Percentiles rank a stretch among this genome's conserved stretches.
Conservation (phyloP, 35 echinoderm and acorn worm genomes). For the Holothuria glaberrima region DNA sequence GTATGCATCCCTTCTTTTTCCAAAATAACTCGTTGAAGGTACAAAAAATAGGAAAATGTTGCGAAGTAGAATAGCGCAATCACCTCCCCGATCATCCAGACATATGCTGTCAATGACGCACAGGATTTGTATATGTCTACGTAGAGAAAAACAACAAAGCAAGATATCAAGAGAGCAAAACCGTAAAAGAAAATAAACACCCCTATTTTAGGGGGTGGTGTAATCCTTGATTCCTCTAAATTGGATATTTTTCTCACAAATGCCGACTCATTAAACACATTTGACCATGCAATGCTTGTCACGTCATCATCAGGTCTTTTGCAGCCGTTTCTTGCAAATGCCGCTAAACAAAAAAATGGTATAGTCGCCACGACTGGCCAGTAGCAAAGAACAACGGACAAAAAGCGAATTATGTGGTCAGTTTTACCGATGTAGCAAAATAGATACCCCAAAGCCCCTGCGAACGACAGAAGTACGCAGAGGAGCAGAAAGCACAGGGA, state of each 20-base stretch:
- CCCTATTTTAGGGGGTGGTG: not conserved
- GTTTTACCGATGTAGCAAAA: not conserved
- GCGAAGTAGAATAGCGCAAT: not conserved
- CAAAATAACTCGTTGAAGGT: constrained; percentile 16
- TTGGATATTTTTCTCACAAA: not conserved
- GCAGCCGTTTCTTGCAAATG: not conserved
- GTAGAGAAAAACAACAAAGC: not conserved
- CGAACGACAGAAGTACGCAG: not conserved
- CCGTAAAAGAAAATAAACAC: too few relatives aligned
- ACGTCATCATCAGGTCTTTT: not conserved
- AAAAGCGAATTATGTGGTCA: constrained; percentile 1
- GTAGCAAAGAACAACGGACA: not conserved
- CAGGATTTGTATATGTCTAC: not conserved
- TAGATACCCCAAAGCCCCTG: not conserved
- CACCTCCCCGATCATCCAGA: not conserved
- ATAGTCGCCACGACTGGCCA: not conserved
- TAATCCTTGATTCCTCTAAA: not conserved
- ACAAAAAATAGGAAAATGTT: constrained; percentile 25
- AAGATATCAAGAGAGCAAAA: too few relatives aligned
- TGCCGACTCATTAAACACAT: not conserved
- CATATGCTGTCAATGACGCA: not conserved
- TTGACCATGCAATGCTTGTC: not conserved
- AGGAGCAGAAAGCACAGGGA: not conserved
- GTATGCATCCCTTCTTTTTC: not conserved
- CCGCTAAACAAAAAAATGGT: not conserved